A percentile compares a stretch with the other conserved stretches of the same genome.
These are phyloP conservation scores for Ancistrus triradiatus DNA, from an alignment of 2,113 vertebrate genomes.

Conservation along the genomic window DNA sequence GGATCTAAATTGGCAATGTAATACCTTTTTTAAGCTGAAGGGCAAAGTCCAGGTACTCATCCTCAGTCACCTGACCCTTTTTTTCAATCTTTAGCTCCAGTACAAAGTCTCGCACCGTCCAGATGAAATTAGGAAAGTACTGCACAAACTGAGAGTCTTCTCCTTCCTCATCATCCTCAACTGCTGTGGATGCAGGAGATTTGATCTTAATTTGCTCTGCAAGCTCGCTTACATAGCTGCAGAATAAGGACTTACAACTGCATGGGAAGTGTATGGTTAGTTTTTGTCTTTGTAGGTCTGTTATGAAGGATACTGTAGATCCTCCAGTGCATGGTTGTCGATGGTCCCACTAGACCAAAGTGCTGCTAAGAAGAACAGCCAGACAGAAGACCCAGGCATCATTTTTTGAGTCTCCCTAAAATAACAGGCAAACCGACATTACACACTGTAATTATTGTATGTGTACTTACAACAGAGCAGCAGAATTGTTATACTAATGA, in stretches of 20 bases:
- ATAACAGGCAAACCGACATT: too few relatives aligned
- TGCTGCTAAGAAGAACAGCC: conserved; percentile 56
- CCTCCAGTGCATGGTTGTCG: conserved; percentile 28
- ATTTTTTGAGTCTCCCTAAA: conserved; percentile 52
- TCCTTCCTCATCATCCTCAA: conserved; percentile 17
- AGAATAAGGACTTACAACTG: background rate
- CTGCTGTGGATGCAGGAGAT: conserved; percentile 14
- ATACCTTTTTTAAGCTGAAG: conserved; percentile 44
- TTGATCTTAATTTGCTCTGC: conserved; percentile 61
- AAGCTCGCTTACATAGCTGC: conserved; percentile 64
- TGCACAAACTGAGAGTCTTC: conserved; percentile 48
- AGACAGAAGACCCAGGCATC: conserved; percentile 60
- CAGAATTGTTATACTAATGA: too few relatives aligned
- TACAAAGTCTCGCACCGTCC: conserved; percentile 65
- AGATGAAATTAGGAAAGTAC: conserved; percentile 69
- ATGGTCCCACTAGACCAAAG: conserved; percentile 54
- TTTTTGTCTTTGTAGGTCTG: too few relatives aligned
- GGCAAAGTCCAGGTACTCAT: conserved; percentile 49
- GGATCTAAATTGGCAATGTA: background rate
- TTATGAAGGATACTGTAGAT: conserved; percentile 22
- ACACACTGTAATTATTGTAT: too few relatives aligned
- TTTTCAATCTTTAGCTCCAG: conserved; percentile 43
- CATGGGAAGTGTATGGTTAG: background rate
- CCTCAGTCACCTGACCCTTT: conserved; percentile 24
- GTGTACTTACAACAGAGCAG: too few relatives aligned